These are phyloP conservation scores for Anseranas semipalmata DNA, from an alignment of 2,113 vertebrate species.

Conservation along the genomic window DNA sequence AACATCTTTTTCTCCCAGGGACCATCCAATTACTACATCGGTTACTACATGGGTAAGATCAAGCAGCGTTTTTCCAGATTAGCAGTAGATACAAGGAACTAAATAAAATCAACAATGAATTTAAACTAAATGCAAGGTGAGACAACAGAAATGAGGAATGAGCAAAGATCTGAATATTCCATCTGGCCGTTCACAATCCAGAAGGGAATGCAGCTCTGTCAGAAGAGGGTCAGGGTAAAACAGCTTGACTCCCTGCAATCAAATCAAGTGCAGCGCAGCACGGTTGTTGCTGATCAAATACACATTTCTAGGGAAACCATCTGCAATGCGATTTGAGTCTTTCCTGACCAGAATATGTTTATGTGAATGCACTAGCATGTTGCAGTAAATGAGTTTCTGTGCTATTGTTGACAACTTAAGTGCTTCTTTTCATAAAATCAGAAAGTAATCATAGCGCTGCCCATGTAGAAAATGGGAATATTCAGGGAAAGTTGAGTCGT, in stretches of 20 bases:
- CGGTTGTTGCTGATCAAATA: neutral
- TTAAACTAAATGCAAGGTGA: neutral
- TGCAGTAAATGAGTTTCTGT: neutral
- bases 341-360: constrained; percentile 19
- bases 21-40: neutral
- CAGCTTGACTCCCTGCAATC: neutral
- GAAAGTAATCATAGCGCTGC: neutral
- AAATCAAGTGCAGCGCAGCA: neutral
- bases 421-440: neutral
- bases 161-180: neutral
- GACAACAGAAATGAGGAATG: neutral
- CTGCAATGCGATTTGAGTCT: neutral
- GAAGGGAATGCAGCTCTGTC: neutral
- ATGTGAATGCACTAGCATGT: neutral
- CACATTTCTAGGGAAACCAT: neutral
- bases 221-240: neutral
- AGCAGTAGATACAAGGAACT: neutral
- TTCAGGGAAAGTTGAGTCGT: neutral
- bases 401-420: neutral
- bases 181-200: neutral
- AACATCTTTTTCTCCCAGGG: neutral
- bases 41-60: neutral
- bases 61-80: neutral
- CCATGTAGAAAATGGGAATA: neutral
- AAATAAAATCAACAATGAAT: neutral